These are phyloP conservation scores for Aplidium turbinatum DNA, from an alignment of 23 tunicate genomes.

Conservation along the genomic window DNA sequence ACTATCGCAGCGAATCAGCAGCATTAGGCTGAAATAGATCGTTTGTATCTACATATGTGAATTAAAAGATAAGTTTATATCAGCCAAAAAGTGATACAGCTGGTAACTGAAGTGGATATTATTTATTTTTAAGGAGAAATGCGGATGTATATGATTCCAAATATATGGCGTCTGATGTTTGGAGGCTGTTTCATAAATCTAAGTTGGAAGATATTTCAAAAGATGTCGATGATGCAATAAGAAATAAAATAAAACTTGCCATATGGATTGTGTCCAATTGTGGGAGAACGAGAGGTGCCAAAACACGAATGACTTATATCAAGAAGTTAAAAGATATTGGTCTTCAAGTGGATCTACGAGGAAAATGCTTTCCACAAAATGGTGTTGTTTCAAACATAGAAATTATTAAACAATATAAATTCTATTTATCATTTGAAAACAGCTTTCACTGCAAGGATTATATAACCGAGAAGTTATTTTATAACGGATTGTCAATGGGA, in stretches of 20 bases:
- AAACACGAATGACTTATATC: conserved; percentile 31
- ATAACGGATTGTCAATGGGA: conserved; percentile 15
- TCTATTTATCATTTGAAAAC: conserved; percentile 24
- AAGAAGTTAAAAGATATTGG: conserved; percentile 12
- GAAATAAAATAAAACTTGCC: neutral
- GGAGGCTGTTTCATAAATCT: no score
- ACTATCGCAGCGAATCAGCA: no score
- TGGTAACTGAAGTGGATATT: no score
- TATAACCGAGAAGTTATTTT: conserved; percentile 42
- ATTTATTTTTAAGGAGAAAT: no score
- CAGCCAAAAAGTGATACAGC: no score
- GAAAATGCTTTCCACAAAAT: neutral
- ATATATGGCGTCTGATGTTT: no score
- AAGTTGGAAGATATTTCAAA: no score
- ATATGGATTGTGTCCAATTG: conserved; percentile 53
- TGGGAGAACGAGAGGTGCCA: conserved; percentile 37
- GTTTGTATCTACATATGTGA: no score
- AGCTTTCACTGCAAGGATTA: neutral
- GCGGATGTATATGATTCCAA: no score
- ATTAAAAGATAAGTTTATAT: no score
- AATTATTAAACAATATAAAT: neutral
- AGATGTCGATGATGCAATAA: neutral
- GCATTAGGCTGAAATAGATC: no score
- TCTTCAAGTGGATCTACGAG: conserved; percentile 10
- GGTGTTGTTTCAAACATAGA: neutral